Percentiles rank a stretch among this genome's conserved stretches.
phyloP scores from a whole-genome alignment of 2,113 vertebrate species.

The Cynocephalus volans region DNA sequence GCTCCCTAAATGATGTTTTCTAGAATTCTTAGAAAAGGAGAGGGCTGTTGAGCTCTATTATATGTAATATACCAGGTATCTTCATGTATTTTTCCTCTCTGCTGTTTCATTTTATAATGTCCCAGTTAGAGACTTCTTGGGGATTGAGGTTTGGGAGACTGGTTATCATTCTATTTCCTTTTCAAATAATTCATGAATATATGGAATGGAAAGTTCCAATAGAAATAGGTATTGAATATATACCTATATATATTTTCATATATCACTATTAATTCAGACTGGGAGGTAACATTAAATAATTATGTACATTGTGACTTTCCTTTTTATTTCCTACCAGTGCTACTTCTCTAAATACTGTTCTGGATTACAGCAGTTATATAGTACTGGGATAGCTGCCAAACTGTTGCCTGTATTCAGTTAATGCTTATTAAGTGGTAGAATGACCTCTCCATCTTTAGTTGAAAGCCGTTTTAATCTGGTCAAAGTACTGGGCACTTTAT shows the following conservation, averaged over 20 bases:
- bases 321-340: neutral
- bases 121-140: neutral
- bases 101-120: constrained; percentile 23
- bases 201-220: neutral
- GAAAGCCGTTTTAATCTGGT: neutral
- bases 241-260: neutral
- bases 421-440: neutral
- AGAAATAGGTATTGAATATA: neutral
- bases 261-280: neutral
- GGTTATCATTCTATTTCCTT: constrained; percentile 4
- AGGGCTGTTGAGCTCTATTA: neutral
- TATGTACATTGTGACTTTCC: neutral
- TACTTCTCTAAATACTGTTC: neutral
- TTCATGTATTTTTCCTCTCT: neutral
- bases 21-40: neutral
- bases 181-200: constrained; percentile 3
- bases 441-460: neutral
- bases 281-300: neutral
- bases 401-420: neutral
- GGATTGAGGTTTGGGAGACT: neutral
- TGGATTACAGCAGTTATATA: neutral
- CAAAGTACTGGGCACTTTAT: neutral
- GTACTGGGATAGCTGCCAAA: neutral
- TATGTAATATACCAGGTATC: neutral
- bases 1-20: neutral